phyloP scores from a whole-genome alignment of 2,113 vertebrate species.

The Mirza zaza region DNA sequence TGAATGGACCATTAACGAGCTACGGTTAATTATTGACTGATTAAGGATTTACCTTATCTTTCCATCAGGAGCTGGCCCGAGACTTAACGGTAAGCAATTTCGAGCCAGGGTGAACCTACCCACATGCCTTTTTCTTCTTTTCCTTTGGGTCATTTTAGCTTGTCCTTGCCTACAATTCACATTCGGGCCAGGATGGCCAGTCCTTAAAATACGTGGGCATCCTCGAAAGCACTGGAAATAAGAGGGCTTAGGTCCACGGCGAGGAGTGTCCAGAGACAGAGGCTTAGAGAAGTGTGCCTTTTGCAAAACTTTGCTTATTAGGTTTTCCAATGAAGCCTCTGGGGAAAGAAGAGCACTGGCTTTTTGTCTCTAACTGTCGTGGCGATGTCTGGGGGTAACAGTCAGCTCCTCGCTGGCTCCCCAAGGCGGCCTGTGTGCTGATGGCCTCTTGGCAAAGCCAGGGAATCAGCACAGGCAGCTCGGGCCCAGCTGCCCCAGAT shows the following conservation, averaged over 20 bases:
- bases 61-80: slow-evolving; percentile 79
- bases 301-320: background rate
- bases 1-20: slow-evolving; percentile 75
- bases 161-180: background rate
- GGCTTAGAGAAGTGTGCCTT: background rate
- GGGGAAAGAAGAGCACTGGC: slow-evolving; percentile 39
- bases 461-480: slow-evolving; percentile 86
- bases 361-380: slow-evolving; percentile 75
- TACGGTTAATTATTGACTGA: slow-evolving; percentile 85
- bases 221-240: background rate
- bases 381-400: slow-evolving; percentile 73
- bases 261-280: background rate
- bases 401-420: slow-evolving; percentile 71
- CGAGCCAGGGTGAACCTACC: slow-evolving; percentile 74
- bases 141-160: slow-evolving; percentile 50
- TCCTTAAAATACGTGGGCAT: background rate
- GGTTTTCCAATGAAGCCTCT: background rate
- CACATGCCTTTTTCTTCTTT: slow-evolving; percentile 59
- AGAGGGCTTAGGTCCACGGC: no score
- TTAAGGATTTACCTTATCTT: slow-evolving; percentile 82
- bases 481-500: slow-evolving; percentile 92
- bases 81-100: slow-evolving; percentile 79
- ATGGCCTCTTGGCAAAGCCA: slow-evolving; percentile 85
- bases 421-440: slow-evolving; percentile 86
- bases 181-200: background rate